A percentile compares a stretch with the other conserved stretches of the same genome.
Evolutionary conservation across 2,113 vertebrate species (phyloP).

Genomic region (Rattus norvegicus): GRCr8 NC_086037.1:1793501-1794000

Average conservation of each 20-base stretch:
- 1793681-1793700: accelerated
- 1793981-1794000: background rate
- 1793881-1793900: constrained; percentile 63
- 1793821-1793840: background rate
- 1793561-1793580: too few species aligned
- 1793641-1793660: background rate
- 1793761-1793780: background rate
- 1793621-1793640: background rate
- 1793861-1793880: constrained; percentile 61
- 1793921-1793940: constrained; percentile 64
- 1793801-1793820: constrained; percentile 10
- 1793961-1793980: background rate
- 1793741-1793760: background rate
- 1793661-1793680: accelerated
- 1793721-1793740: background rate
- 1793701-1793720: background rate
- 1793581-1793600: background rate
- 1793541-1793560: background rate
- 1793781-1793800: background rate
- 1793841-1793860: constrained; percentile 30
- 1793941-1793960: background rate
- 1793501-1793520: background rate
- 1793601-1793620: background rate
- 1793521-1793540: background rate
- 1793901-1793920: constrained; percentile 64